Conservation (phyloP, 2,113 vertebrate species). For the Orycteropus afer region DNA sequence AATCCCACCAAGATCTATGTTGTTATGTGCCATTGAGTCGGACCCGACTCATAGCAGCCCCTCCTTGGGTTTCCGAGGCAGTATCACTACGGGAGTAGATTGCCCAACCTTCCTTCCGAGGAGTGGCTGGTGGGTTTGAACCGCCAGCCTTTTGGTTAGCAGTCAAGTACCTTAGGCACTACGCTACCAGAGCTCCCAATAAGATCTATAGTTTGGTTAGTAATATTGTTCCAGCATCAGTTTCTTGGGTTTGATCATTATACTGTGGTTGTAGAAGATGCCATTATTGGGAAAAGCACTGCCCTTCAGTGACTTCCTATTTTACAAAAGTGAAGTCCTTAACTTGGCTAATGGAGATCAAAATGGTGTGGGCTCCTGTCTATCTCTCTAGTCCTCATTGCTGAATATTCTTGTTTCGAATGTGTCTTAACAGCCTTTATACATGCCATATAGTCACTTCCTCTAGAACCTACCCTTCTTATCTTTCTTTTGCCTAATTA, state of each 20-base stretch:
- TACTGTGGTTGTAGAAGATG: background rate
- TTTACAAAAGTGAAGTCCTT: background rate
- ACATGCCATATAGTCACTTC: background rate
- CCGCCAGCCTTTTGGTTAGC: too few species aligned
- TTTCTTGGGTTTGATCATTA: background rate
- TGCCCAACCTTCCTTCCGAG: too few species aligned
- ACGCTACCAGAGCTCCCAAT: too few species aligned
- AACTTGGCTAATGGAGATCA: background rate
- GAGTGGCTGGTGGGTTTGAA: too few species aligned
- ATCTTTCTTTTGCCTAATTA: background rate
- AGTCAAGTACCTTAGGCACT: too few species aligned
- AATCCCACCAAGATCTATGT: too few species aligned
- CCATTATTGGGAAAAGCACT: background rate
- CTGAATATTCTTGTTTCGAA: background rate
- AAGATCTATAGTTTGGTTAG: background rate
- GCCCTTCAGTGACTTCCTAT: background rate
- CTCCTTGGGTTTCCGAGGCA: too few species aligned
- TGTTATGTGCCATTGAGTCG: too few species aligned
- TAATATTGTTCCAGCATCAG: accelerated
- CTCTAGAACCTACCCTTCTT: background rate
- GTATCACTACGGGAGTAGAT: too few species aligned
- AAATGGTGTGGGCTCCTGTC: accelerated
- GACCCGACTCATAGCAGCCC: too few species aligned
- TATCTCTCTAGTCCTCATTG: background rate
- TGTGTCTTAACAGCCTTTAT: background rate